phyloP scores from a whole-genome alignment of 2,888 invertebrate species.

The Dolomedes plantarius region DNA sequence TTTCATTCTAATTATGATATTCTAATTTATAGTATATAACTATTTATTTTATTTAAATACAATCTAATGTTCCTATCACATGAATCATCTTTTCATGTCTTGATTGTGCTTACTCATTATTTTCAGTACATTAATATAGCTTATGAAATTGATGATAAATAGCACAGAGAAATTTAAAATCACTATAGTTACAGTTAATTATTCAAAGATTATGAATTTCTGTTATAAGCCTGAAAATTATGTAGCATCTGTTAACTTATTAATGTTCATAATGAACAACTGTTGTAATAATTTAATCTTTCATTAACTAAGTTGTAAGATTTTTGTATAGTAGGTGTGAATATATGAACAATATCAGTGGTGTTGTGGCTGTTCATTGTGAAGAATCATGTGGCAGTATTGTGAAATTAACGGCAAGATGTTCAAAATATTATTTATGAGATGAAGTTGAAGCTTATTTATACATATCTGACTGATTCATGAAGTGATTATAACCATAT shows the following conservation, averaged over 20 bases:
- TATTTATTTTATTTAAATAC: too few relatives aligned
- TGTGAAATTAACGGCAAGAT: conserved; percentile 5
- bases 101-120: neutral
- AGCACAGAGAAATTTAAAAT: neutral
- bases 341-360: neutral
- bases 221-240: neutral
- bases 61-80: conserved; percentile 3
- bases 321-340: neutral
- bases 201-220: neutral
- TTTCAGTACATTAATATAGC: neutral
- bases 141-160: neutral
- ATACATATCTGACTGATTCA: conserved; percentile 34
- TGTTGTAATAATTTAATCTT: neutral
- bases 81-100: neutral
- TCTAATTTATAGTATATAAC: too few relatives aligned
- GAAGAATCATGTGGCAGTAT: conserved; percentile 21
- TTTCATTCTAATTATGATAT: too few relatives aligned
- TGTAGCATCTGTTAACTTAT: neutral
- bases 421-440: conserved; percentile 22
- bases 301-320: neutral
- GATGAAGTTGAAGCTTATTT: conserved; percentile 31
- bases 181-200: neutral
- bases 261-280: neutral
- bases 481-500: conserved; percentile 17
- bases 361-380: neutral